Conservation (phyloP, 2,797 vertebrate species). For the Hyperoplus lanceolatus region DNA sequence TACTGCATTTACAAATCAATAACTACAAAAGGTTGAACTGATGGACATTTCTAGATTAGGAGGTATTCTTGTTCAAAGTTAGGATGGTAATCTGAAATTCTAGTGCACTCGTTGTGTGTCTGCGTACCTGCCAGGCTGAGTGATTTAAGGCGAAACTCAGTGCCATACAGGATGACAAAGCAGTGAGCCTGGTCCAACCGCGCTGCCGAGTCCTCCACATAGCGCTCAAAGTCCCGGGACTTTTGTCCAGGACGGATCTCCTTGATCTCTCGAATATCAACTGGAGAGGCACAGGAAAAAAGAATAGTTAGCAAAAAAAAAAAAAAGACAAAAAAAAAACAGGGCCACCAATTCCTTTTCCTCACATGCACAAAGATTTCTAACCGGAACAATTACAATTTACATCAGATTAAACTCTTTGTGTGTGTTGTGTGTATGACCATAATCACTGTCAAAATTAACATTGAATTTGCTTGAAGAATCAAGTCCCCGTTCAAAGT, state of each 20-base stretch:
- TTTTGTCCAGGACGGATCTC: slow-evolving; percentile 95
- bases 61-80: neutral
- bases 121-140: slow-evolving; percentile 95
- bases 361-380: no score
- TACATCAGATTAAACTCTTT: neutral
- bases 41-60: neutral
- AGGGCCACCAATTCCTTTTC: no score
- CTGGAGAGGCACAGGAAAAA: slow-evolving; percentile 74
- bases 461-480: neutral
- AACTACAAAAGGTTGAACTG: neutral
- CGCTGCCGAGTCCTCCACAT: slow-evolving; percentile 92
- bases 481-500: neutral
- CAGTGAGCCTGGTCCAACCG: slow-evolving; percentile 92
- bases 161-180: slow-evolving; percentile 96
- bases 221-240: slow-evolving; percentile 97
- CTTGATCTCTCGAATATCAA: slow-evolving; percentile 98
- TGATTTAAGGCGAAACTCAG: slow-evolving; percentile 96
- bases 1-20: neutral
- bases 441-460: no score
- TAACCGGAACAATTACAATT: neutral
- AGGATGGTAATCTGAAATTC: neutral
- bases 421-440: neutral
- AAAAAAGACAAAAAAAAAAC: neutral
- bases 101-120: neutral
- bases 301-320: slow-evolving; percentile 23